A percentile compares a stretch with the other conserved stretches of the same genome.
phyloP scores from a whole-genome alignment of 2,797 vertebrate genomes.

The Adrianichthys oophorus region DNA sequence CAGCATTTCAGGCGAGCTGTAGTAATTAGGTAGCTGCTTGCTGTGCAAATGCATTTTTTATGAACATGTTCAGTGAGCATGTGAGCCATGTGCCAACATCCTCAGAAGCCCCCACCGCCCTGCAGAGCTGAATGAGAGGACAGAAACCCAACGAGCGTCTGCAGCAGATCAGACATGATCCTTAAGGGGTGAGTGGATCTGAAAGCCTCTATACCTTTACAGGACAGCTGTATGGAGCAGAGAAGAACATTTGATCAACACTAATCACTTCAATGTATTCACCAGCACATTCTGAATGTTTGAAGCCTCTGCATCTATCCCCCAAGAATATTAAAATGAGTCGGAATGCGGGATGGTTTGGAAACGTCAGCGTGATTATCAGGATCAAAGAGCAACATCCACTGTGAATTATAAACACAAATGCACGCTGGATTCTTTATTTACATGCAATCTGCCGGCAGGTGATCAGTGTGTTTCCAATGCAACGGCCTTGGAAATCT shows the following conservation, averaged over 20 bases:
- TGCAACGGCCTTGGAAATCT: conserved; percentile 9
- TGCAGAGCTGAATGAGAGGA: conserved; percentile 18
- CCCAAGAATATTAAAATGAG: conserved; percentile 20
- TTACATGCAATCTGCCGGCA: conserved; percentile 19
- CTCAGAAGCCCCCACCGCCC: conserved; percentile 10
- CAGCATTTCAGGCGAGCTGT: neutral
- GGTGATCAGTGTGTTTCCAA: conserved; percentile 36
- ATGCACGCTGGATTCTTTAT: conserved; percentile 17
- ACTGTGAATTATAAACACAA: conserved; percentile 14
- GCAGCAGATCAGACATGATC: conserved; percentile 25
- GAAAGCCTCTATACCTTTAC: conserved; percentile 51
- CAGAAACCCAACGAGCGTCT: conserved; percentile 2
- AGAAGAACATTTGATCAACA: conserved; percentile 45
- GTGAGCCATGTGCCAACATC: conserved; percentile 2
- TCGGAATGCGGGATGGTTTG: conserved; percentile 2
- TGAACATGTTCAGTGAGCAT: conserved; percentile 13
- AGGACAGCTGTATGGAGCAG: conserved; percentile 29
- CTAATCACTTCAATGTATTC: conserved; percentile 59
- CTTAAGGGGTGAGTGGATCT: conserved; percentile 31
- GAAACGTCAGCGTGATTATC: conserved; percentile 39
- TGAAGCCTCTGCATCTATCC: conserved; percentile 18
- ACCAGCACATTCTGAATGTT: conserved; percentile 48
- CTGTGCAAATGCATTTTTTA: conserved; percentile 29
- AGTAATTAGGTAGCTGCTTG: conserved; percentile 29
- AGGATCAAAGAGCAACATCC: conserved; percentile 24